Conservation (phyloP, 2,113 vertebrate genomes). For the Notothenia rossii region DNA sequence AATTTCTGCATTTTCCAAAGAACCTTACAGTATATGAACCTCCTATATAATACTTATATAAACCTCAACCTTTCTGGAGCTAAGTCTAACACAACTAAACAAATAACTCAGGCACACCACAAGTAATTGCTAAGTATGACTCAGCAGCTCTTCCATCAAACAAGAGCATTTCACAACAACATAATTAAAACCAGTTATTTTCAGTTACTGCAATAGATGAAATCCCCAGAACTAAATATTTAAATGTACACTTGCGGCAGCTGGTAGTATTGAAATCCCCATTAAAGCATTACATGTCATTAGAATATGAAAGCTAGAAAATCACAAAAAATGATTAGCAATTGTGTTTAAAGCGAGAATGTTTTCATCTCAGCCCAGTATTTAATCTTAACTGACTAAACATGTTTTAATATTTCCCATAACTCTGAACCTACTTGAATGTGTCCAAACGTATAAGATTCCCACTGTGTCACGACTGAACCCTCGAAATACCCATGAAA, state of each 20-base stretch:
- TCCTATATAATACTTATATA: neutral
- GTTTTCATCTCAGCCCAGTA: neutral
- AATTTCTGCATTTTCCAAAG: neutral
- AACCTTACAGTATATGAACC: neutral
- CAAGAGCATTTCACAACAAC: neutral
- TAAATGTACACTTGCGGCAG: neutral
- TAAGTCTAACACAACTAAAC: constrained; percentile 6
- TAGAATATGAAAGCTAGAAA: neutral
- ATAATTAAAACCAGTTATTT: neutral
- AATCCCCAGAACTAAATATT: neutral
- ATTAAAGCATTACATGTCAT: neutral
- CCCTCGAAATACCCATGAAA: neutral
- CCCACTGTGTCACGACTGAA: neutral
- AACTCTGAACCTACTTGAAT: constrained; percentile 6
- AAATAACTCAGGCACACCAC: neutral
- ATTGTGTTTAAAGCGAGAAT: neutral
- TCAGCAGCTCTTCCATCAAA: neutral
- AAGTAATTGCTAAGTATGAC: constrained; percentile 5
- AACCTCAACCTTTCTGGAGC: neutral
- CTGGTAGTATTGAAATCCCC: neutral
- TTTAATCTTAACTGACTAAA: neutral
- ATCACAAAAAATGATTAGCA: neutral
- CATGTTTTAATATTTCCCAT: neutral
- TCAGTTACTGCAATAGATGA: neutral
- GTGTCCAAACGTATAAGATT: constrained; percentile 3